Base-by-base conservation (phyloP, 2,113 vertebrate genomes). In the Chaetodon auriga region DNA sequence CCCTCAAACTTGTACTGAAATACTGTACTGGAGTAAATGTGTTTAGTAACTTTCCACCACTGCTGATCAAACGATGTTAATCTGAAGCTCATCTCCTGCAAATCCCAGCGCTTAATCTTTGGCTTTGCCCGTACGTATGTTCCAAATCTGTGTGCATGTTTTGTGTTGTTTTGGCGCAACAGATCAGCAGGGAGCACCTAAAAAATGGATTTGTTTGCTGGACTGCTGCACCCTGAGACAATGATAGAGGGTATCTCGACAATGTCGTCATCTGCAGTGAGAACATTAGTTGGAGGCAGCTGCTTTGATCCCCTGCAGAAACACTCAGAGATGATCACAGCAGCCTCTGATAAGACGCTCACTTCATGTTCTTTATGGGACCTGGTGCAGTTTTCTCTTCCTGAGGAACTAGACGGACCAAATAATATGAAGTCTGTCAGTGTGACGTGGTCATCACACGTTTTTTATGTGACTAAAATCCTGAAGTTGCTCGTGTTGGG, bases 61-160 rank as follows among this genome's bases (percentile, higher is more conserved):
- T 55, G 36, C 63, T 80, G 49, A 84, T 86, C 58, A 80, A 58
- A 77, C 68, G 8, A 66, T 89, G 88, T 87, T 90, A 89, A 93
- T 91, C 84, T 74, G 73, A 80, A 64, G 68, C 80, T 90, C 81
- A 91, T 93, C 89, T 89, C 77, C 60, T 58, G 64, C 53, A 90
- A 92, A 94, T 90, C 88, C 87, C 65, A 55, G 30, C 1, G 38
- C 49, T 71, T 90, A 92, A 94, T 90, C 83, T 77, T 49, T 68
- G 58, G 74, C 25, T 88, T 54, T 80, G 81, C 60, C 71, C 78
- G 78, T 79, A 88, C 78, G 78, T 79, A 88, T 83, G 55, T 61
- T 89, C 41, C 80, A 75, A 68, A 86, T 82, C 57, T 80, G 18
- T 83, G 1, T n/a, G 54, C 51, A 36, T 81, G 62, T 81, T 36